Evolutionary conservation across 2,113 vertebrate genomes (phyloP).

Genomic region (Crotalus viridis): DNA sequence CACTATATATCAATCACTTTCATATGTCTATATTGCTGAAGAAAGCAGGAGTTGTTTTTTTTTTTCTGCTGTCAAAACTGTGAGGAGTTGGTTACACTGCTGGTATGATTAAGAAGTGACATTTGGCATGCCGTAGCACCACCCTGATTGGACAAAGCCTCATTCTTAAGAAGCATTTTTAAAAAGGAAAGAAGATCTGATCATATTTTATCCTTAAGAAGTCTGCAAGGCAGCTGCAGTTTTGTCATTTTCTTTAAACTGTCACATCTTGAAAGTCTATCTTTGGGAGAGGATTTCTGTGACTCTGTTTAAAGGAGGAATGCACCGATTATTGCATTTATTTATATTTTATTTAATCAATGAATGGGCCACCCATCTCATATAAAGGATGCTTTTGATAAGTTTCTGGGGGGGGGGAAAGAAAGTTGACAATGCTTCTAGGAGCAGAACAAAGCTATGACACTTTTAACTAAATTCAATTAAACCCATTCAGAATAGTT

Average conservation of each 20-base stretch:
- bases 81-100: background rate
- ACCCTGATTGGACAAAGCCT: background rate
- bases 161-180: background rate
- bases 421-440: background rate
- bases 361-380: background rate
- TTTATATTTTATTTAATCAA: background rate
- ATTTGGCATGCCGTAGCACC: background rate
- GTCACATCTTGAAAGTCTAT: background rate
- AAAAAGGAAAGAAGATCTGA: background rate
- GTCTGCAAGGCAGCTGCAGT: background rate
- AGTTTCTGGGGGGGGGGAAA: background rate
- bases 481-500: background rate
- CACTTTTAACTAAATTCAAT: background rate
- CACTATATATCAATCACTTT: background rate
- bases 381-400: background rate
- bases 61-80: background rate
- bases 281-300: background rate
- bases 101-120: background rate
- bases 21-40: background rate
- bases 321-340: background rate
- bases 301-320: background rate
- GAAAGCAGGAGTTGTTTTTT: background rate
- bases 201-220: background rate
- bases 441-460: background rate
- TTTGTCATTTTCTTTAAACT: conserved; percentile 3